Evolutionary conservation across 2,113 vertebrate species (phyloP), one percentile per base, ranked within the genome.

Genomic region (Chroicocephalus ridibundus): DNA sequence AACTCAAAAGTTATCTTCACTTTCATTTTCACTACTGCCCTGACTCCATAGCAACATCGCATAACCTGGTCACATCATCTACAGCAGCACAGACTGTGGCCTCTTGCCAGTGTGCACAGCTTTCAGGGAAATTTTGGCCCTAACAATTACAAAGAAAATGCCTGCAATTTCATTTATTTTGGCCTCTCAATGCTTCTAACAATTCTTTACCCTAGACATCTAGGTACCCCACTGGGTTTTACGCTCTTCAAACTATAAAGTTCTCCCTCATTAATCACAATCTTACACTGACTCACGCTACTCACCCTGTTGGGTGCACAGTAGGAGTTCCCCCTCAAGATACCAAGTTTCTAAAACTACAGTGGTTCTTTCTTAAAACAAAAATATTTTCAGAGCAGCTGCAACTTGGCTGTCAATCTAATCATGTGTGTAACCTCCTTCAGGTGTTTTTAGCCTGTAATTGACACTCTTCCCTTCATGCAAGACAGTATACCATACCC

Each of bases 91-190:
- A 12, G 15, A 29, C 34, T 31, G 31, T 6, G 54, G 36, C 46
- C 13, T 58, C 77, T 24, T 42, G 11, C 16, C n/a, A 22, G 29
- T 0, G 5, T 15, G 15, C 6, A 7, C 0, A 1, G 32, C 49
- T 82, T 61, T 47, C 0, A 0, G 54, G 51, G 49, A 68, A 65
- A 92, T 16, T 32, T 22, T 71, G 36, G 31, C 9, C 31, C 26
- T 34, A 49, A 54, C 7, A 38, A 9, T 55, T 61, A 38, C 46
- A 66, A 69, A 69, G 24, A 34, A 80, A 93, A 64, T 34, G 2
- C 15, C 27, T 71, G 21, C 11, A 49, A 46, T 60, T 65, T 84
- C 60, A 78, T 2, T 38, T 72, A n/a, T 44, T 83, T 77, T 65
- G 32, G 26, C 17, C 2, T 42, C n/a, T 69, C 36, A 26, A 18